Conservation (phyloP, 2,888 invertebrate genomes). For the Cremastinae sp. region DNA sequence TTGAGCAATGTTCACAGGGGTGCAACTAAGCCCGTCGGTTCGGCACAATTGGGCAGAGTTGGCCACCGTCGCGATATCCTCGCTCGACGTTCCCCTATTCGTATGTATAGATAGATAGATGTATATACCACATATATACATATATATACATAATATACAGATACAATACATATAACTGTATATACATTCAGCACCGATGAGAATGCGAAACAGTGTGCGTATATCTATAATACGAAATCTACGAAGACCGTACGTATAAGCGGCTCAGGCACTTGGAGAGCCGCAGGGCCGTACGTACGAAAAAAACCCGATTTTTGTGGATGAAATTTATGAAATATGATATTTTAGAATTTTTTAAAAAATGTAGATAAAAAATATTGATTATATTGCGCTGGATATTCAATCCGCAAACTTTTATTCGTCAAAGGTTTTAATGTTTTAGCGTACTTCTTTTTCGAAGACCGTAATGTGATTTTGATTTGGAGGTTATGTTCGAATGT, state of each 20-base stretch:
- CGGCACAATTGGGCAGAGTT: conserved; percentile 55
- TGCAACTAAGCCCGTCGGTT: conserved; percentile 52
- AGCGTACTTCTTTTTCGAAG: too few relatives aligned
- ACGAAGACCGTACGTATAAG: conserved; percentile 42
- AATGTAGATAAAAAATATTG: too few relatives aligned
- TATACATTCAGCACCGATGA: background rate
- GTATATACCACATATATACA: conserved; percentile 5
- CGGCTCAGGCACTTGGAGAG: conserved; percentile 38
- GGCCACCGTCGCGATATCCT: conserved; percentile 52
- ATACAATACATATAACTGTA: background rate
- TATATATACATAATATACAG: conserved; percentile 10
- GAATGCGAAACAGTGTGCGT: background rate
- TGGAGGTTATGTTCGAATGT: background rate
- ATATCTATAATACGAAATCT: conserved; percentile 1
- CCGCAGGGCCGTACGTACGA: conserved; percentile 39
- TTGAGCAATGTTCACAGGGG: conserved; percentile 49
- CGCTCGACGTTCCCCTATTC: conserved; percentile 3
- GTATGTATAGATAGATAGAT: conserved; percentile 1
- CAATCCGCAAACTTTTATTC: too few relatives aligned
- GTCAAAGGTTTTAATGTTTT: too few relatives aligned
- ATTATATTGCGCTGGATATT: too few relatives aligned
- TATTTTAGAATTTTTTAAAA: too few relatives aligned
- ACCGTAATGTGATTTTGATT: too few relatives aligned
- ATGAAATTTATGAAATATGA: background rate
- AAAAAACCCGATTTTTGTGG: background rate